Percentiles rank a stretch among this genome's conserved stretches.
phyloP scores from a whole-genome alignment of 2,888 invertebrate species.

The Embidobia sp. region DNA sequence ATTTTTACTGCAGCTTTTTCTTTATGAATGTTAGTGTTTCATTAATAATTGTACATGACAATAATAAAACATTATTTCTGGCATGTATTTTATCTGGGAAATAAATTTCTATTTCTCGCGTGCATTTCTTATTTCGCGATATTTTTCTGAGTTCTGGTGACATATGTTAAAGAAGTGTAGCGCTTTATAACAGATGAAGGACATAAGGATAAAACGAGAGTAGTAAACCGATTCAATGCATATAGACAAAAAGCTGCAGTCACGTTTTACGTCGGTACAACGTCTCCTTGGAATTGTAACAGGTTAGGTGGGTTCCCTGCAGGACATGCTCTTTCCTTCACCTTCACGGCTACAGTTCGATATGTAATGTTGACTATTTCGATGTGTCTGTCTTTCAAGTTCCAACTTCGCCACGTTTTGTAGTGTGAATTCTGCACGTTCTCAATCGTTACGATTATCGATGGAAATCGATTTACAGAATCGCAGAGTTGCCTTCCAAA shows the following conservation, averaged over 20 bases:
- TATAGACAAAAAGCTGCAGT: slow-evolving; percentile 49
- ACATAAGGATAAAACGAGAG: slow-evolving; percentile 40
- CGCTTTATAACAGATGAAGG: slow-evolving; percentile 50
- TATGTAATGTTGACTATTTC: slow-evolving; percentile 35
- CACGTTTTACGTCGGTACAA: slow-evolving; percentile 43
- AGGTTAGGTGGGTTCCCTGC: slow-evolving; percentile 36
- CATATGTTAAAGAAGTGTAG: slow-evolving; percentile 41
- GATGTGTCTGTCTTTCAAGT: slow-evolving; percentile 18
- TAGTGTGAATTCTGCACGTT: slow-evolving; percentile 26
- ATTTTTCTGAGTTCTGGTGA: slow-evolving; percentile 31
- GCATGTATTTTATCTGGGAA: no score
- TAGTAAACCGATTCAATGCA: slow-evolving; percentile 48
- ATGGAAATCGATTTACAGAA: slow-evolving; percentile 27
- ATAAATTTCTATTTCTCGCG: slow-evolving; percentile 39
- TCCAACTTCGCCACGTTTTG: neutral
- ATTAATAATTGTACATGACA: no score
- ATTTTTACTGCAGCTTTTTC: no score
- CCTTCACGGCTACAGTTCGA: slow-evolving; percentile 14
- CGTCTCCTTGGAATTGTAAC: slow-evolving; percentile 58
- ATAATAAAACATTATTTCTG: no score
- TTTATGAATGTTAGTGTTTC: no score
- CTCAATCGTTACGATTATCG: slow-evolving; percentile 23
- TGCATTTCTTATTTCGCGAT: slow-evolving; percentile 17
- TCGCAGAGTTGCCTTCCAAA: neutral
- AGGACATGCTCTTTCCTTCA: slow-evolving; percentile 37